phyloP scores from a whole-genome alignment of 2,113 vertebrate genomes.

The Drymodes brunneopygia region DNA sequence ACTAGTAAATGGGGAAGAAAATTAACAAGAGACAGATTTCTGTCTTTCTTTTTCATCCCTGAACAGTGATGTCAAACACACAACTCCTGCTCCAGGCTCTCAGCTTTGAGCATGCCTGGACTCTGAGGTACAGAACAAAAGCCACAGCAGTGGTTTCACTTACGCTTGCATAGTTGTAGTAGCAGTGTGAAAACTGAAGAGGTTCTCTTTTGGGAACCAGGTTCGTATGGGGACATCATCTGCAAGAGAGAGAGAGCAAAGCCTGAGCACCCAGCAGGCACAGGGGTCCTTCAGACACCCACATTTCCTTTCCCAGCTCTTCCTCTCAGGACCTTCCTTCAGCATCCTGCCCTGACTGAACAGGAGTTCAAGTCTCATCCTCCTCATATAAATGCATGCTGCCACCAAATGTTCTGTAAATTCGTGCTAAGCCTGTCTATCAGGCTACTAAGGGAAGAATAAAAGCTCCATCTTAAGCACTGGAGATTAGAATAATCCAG shows the following conservation, averaged over 20 bases:
- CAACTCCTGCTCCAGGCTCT: not conserved
- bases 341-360: not conserved
- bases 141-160: constrained; percentile 65
- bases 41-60: not conserved
- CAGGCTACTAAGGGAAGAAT: not conserved
- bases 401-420: not conserved
- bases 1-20: not conserved
- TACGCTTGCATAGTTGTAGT: constrained; percentile 99
- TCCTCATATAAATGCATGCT: not conserved
- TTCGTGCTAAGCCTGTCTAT: not conserved
- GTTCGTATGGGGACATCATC: constrained; percentile 86
- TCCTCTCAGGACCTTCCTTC: not conserved
- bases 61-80: not conserved
- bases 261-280: not conserved
- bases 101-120: not conserved
- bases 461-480: not conserved
- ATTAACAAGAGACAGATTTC: not conserved
- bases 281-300: not conserved
- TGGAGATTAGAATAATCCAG: not conserved
- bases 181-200: constrained; percentile 96
- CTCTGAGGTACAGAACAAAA: not conserved
- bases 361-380: not conserved
- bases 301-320: not conserved
- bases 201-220: constrained; percentile 97
- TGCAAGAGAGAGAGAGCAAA: constrained; percentile 59